Evolutionary conservation across 2,888 invertebrate species (phyloP).

Genomic region (Philonicus albiceps): DNA sequence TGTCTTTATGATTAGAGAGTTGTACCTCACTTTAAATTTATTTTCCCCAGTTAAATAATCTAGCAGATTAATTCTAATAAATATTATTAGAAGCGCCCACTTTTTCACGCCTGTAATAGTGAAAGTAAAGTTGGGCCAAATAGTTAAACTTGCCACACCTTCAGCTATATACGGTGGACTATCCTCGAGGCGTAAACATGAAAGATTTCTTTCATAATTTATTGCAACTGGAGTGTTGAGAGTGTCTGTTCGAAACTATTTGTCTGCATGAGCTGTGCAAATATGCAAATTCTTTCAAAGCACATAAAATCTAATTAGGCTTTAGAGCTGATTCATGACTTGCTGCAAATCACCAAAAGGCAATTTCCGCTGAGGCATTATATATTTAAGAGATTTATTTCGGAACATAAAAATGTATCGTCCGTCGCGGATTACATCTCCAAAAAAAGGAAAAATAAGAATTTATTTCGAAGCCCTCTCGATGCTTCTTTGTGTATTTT

Average conservation of each 20-base stretch:
- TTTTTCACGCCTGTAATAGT: background rate
- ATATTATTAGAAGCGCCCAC: background rate
- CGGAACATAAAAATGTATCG: background rate
- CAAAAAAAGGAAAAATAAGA: background rate
- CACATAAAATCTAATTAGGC: background rate
- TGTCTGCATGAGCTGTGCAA: background rate
- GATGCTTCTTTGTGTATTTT: background rate
- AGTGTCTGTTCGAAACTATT: background rate
- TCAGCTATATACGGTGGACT: background rate
- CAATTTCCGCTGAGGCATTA: background rate
- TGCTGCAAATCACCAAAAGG: background rate
- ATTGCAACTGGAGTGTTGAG: background rate
- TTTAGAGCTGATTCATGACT: background rate
- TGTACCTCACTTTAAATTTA: background rate
- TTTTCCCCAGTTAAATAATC: background rate
- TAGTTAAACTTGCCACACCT: background rate
- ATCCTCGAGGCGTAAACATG: background rate
- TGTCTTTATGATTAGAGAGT: background rate
- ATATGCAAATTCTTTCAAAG: background rate
- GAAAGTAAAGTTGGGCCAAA: background rate
- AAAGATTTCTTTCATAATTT: background rate
- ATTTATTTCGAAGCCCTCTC: background rate
- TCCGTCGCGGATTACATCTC: background rate
- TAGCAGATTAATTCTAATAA: background rate
- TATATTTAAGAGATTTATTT: background rate